Percentiles rank a stretch among this genome's conserved stretches.
Conservation (phyloP, 2,113 vertebrate species). For the Danio rerio region GRCz12tu NC_133183.1:16957001-16957500, state of each 20-base stretch:
- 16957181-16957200: conserved; percentile 12
- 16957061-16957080: conserved; percentile 33
- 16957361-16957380: not conserved
- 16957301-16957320: not conserved
- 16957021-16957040: conserved; percentile 31
- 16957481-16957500: conserved; percentile 50
- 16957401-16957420: conserved; percentile 16
- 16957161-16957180: not conserved
- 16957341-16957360: not conserved
- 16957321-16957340: not conserved
- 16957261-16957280: conserved; percentile 5
- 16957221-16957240: conserved; percentile 1
- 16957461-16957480: conserved; percentile 36
- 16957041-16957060: conserved; percentile 15
- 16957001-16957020: not conserved
- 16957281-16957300: not conserved
- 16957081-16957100: conserved; percentile 33
- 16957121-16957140: conserved; percentile 22
- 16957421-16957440: conserved; percentile 47
- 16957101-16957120: not conserved
- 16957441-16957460: conserved; percentile 49
- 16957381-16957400: conserved; percentile 33
- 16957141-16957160: not conserved
- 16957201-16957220: conserved; percentile 13
- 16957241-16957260: not conserved